These are phyloP conservation scores for Vespertilio murinus DNA, from an alignment of 2,797 vertebrate genomes.

Conservation along the genomic window DNA sequence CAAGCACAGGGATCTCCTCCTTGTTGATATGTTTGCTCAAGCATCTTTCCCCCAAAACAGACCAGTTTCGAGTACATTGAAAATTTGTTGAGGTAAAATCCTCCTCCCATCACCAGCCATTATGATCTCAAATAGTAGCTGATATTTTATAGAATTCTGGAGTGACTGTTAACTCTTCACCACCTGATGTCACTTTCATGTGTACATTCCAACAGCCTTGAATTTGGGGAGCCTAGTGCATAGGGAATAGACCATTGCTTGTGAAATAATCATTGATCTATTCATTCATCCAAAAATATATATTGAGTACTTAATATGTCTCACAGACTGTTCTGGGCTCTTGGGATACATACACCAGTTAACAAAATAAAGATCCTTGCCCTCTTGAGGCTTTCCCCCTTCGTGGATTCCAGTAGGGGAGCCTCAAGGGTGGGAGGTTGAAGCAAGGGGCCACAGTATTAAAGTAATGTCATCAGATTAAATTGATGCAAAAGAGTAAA, in stretches of 20 bases:
- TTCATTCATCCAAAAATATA: not conserved
- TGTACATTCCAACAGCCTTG: not conserved
- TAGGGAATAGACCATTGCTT: not conserved
- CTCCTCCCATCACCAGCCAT: not conserved
- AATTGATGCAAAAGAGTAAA: not conserved
- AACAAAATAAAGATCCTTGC: conserved; percentile 32
- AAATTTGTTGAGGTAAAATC: not conserved
- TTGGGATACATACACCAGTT: not conserved
- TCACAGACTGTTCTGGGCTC: not conserved
- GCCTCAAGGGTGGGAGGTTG: not conserved
- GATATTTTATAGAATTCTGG: not conserved
- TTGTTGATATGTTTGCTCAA: not conserved
- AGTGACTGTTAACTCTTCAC: not conserved
- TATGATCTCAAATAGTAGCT: not conserved
- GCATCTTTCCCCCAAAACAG: not conserved
- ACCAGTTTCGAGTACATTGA: not conserved
- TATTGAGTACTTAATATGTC: not conserved
- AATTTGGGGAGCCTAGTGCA: not conserved
- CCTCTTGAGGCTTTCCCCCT: not conserved
- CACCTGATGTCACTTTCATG: not conserved
- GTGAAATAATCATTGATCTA: not conserved
- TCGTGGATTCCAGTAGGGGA: not conserved
- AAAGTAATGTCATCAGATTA: not conserved
- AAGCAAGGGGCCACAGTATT: not conserved
- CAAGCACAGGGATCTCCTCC: not conserved